Evolutionary conservation across 2,888 invertebrate genomes (phyloP).

Genomic region (Chorisops tibialis): DNA sequence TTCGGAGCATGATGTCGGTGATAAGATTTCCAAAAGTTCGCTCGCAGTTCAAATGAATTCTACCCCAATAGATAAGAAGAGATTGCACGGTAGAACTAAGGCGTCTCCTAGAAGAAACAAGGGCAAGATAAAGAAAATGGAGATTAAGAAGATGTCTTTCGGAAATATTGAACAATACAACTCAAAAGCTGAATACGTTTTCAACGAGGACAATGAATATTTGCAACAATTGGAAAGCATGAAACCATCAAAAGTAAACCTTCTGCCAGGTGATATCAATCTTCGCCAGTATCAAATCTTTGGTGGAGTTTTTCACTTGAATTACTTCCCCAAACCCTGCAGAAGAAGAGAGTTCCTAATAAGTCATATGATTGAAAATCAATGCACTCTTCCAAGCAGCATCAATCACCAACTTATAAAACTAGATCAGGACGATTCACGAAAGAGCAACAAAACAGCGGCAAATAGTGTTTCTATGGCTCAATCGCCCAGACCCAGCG

Average conservation of each 20-base stretch:
- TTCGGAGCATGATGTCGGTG: too few relatives aligned
- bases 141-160: neutral
- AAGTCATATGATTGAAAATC: neutral
- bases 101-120: too few relatives aligned
- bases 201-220: neutral
- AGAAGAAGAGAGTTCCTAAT: neutral
- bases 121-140: neutral
- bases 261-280: neutral
- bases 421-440: neutral
- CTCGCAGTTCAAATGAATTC: too few relatives aligned
- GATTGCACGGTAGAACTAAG: too few relatives aligned
- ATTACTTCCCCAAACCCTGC: neutral
- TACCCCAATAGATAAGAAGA: too few relatives aligned
- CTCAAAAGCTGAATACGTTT: neutral
- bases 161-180: neutral
- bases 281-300: constrained; percentile 2
- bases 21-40: too few relatives aligned
- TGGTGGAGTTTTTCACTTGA: constrained; percentile 1
- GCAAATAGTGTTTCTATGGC: too few relatives aligned
- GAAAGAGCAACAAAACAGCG: too few relatives aligned
- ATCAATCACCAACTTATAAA: neutral
- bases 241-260: neutral
- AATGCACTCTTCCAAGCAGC: neutral
- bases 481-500: neutral
- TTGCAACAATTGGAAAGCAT: neutral